phyloP scores from a whole-genome alignment of 2,113 vertebrate genomes.

The Okapia johnstoni region DNA sequence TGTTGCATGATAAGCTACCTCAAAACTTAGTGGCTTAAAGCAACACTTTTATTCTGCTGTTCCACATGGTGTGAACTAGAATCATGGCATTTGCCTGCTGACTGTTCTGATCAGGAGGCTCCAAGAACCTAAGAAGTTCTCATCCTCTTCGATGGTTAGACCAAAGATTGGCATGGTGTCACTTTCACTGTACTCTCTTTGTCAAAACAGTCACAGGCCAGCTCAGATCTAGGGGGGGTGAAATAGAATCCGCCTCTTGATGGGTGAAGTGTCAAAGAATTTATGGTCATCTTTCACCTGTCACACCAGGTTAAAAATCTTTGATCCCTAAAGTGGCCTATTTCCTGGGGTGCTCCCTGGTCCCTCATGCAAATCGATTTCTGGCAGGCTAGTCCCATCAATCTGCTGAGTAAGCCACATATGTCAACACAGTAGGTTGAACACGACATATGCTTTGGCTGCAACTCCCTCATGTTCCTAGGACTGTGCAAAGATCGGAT shows the following conservation, averaged over 20 bases:
- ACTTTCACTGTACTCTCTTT: background rate
- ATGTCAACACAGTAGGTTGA: background rate
- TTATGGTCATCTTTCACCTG: background rate
- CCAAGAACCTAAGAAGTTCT: background rate
- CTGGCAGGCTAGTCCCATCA: background rate
- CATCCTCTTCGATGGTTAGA: background rate
- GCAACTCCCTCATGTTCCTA: background rate
- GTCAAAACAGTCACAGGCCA: background rate
- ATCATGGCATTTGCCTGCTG: background rate
- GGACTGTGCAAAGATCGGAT: background rate
- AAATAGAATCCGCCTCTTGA: background rate
- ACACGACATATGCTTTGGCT: background rate
- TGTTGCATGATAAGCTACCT: background rate
- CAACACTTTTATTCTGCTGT: background rate
- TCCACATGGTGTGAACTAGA: background rate
- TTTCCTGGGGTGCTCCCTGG: background rate
- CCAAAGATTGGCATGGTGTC: background rate
- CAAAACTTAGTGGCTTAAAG: background rate
- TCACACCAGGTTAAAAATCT: background rate
- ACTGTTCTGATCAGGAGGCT: background rate
- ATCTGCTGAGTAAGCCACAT: background rate
- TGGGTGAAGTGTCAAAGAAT: background rate
- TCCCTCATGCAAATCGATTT: background rate
- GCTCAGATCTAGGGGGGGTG: background rate
- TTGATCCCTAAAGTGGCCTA: background rate